Base-by-base conservation (phyloP, 2,888 invertebrate species). In the Synanthedon vespiformis region DNA sequence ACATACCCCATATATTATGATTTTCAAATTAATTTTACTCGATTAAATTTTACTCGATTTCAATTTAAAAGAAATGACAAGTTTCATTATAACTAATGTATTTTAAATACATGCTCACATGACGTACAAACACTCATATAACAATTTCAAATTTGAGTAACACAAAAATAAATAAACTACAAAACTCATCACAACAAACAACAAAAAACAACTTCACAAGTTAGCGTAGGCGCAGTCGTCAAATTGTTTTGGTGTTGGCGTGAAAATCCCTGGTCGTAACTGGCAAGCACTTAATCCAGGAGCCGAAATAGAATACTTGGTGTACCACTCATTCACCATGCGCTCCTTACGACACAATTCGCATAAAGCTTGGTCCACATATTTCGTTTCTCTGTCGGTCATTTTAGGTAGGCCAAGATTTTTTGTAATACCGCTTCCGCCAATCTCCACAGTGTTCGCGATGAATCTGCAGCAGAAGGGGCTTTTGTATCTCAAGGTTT, bases 331-430 rank as follows among this genome's bases (percentile, higher is more conserved):
- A 3, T 68, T 41, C 0, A 73, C 72, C 61, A 78, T 54, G 5
- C 48, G 59, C 51, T 68, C 61, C 52, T 67, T 80, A 0, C 22
- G 27, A 14, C 57, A 56, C 2, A 90, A 64, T 2, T 80, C 65
- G 40, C 68, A 64, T n/a, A 85, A 55, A 1, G 88, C 81, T 16
- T 70, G 57, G 61, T 88, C 81, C 10, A 88, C 59, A 4, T 72
- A 61, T 0, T 65, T 64, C 2, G 78, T 66, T 62, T 90, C 90
- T 3, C 58, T 41, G 1, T 74, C 74, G 6, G 77, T 78, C 71
- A 90, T 73, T 62, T 68, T 75, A 3, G 89, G 89, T 13, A 90
- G 60, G 0, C 89, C 89, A 49, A 80, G 69, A 62, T 86, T 81
- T 57, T 75, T 84, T 6, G 64, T 59, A 50, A 90, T 80, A 11